Base-by-base conservation (phyloP, 2,888 invertebrate species). In the Leucophenga montana region DNA sequence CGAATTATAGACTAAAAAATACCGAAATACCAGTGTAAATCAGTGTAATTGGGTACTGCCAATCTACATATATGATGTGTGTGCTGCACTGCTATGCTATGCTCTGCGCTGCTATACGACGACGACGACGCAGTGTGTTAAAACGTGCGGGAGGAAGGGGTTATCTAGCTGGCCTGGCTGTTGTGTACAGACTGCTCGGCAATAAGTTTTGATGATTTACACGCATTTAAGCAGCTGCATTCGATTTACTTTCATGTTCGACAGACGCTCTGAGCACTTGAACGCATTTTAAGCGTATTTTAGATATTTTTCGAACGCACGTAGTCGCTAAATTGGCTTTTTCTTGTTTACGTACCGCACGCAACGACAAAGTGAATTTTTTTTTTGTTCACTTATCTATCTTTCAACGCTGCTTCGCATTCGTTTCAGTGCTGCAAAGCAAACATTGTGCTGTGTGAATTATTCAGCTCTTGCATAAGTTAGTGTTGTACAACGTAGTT, bases 181-280 rank as follows among this genome's bases (percentile, higher is more conserved):
- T 22, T 66, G 54, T 79, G 80, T 83, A 83, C 83, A 83, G 80
- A 69, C 78, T 80, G 80, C 78, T 59, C 22, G 72, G 66, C 53
- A 59, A 71, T 74, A 71, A 72, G 14, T 67, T 73, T 27, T 53
- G 67, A 71, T 39, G 62, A 71, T 81, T 73, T 70, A 64, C 64
- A 77, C 72, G 69, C 72, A 54, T 68, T 71, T 72, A 66, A 59
- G 44, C 65, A 68, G 62, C 77, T 82, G 78, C 80, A 80, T 82
- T 80, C 82, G 39, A 83, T 80, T 78, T 83, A 71, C 80, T 75
- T 75, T 83, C 80, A 82, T 82, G 70, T 73, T 74, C 71, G 75
- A 71, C 72, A 71, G 65, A 62, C 73, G 74, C 80, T 78, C 59
- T 70, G 71, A 71, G 72, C 82, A 80, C 80, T 74, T 56, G 18